Evolutionary conservation across 2,888 invertebrate genomes (phyloP), one percentile per base, ranked within the genome.

Genomic region (Parelbella ahira): DNA sequence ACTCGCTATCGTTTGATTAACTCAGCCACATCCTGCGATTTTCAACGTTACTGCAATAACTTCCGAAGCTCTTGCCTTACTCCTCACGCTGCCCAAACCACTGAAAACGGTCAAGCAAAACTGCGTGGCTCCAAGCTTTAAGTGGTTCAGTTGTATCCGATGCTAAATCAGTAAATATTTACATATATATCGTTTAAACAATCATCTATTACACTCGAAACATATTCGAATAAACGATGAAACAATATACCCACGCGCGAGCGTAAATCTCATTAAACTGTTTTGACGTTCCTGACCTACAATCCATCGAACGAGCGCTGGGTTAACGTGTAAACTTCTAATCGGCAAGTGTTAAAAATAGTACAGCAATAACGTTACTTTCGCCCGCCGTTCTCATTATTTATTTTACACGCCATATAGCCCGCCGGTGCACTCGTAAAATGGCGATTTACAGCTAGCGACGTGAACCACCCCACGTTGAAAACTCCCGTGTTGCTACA

Each of bases 261-360:
- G 3, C 37, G 23, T 29, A 37, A 37, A 37, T 37, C 13, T 28
- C n/a, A 3, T 28, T 20, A 28, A 28, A 37, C 12, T 37, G 37
- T 37, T 37, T 37, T 18, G 37, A 37, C 20, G 13, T 37, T 21
- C 13, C 34, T 34, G 34, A 34, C 34, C 34, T 34, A 34, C 34
- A 34, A 34, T 24, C 13, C 23, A 9, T 0, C 10, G 24, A n/a
- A 6, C 13, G 13, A 11, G 13, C 13, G 13, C 1, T 9, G 24
- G 33, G 7, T 13, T 12, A 23, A 33, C 23, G 4, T 33, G 13
- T 23, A 18, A 29, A 29, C 7, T 7, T 27, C 15, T 15, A 15
- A 2, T 2, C 15, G 15, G 15, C 15, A 15, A 4, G 4, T 3
- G 15, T 3, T 15, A 27, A 28, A 13, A 15, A 28, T 15, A 28